These are phyloP conservation scores for Turdus rufiventris DNA, from an alignment of 2,113 vertebrate species.

Conservation along the genomic window DNA sequence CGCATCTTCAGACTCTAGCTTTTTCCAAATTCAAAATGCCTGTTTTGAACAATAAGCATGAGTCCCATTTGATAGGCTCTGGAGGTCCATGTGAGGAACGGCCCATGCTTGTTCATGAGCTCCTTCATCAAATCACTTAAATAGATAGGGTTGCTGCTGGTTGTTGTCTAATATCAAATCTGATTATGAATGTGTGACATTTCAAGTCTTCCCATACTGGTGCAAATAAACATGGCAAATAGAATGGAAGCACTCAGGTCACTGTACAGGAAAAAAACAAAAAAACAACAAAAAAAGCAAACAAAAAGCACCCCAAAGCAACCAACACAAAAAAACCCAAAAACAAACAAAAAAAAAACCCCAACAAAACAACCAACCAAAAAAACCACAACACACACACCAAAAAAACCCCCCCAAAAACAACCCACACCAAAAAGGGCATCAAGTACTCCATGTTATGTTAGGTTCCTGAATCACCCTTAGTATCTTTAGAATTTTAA, in stretches of 20 bases:
- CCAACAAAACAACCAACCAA: too few species aligned
- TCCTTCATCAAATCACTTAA: background rate
- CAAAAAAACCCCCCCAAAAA: background rate
- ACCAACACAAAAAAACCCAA: too few species aligned
- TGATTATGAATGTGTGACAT: background rate
- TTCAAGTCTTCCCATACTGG: background rate
- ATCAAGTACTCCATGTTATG: too few species aligned
- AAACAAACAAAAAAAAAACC: too few species aligned
- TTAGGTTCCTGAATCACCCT: background rate
- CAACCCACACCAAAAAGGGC: too few species aligned
- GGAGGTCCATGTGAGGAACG: rapidly evolving
- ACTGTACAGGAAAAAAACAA: background rate
- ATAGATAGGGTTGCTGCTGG: background rate
- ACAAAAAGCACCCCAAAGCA: too few species aligned
- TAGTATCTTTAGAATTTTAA: background rate
- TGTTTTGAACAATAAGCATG: background rate
- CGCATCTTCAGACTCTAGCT: background rate
- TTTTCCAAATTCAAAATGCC: background rate
- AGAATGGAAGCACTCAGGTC: background rate
- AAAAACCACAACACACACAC: background rate
- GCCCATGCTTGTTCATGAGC: rapidly evolving
- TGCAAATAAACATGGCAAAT: background rate
- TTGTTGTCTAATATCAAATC: background rate
- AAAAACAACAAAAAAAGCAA: too few species aligned
- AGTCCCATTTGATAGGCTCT: background rate